Conservation (phyloP, 2,888 invertebrate species). For the Pachycephus smyrnensis region DNA sequence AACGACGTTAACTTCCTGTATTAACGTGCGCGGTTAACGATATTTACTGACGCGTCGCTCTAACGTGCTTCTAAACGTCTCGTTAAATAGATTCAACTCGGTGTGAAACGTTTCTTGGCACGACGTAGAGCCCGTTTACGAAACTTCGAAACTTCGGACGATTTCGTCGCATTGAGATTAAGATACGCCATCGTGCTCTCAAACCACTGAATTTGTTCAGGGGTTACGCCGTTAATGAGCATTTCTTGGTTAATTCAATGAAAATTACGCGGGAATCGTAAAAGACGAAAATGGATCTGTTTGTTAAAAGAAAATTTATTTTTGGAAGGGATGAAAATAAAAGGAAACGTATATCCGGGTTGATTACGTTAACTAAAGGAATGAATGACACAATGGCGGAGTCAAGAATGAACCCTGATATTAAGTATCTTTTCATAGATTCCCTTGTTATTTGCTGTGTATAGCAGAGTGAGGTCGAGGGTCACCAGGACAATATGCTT, state of each 20-base stretch:
- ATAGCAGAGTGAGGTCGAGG: neutral
- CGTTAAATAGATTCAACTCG: neutral
- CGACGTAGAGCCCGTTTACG: too few relatives aligned
- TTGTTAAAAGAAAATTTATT: neutral
- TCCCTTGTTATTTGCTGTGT: neutral
- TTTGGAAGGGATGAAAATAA: neutral
- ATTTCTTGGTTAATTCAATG: neutral
- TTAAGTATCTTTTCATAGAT: neutral
- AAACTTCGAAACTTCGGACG: too few relatives aligned
- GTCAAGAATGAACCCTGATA: neutral
- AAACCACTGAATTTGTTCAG: too few relatives aligned
- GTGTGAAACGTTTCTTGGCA: too few relatives aligned
- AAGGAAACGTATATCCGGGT: neutral
- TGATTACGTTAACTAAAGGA: neutral
- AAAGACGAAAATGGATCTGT: neutral
- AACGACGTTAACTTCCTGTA: neutral
- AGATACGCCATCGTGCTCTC: too few relatives aligned
- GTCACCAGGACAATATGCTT: neutral
- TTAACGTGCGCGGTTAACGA: neutral
- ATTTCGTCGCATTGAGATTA: too few relatives aligned
- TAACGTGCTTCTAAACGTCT: too few relatives aligned
- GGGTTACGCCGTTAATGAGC: neutral
- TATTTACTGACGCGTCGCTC: too few relatives aligned
- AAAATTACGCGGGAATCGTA: neutral
- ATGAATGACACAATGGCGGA: neutral